Conservation (phyloP, 2,888 invertebrate species). For the Pammene fasciana region DNA sequence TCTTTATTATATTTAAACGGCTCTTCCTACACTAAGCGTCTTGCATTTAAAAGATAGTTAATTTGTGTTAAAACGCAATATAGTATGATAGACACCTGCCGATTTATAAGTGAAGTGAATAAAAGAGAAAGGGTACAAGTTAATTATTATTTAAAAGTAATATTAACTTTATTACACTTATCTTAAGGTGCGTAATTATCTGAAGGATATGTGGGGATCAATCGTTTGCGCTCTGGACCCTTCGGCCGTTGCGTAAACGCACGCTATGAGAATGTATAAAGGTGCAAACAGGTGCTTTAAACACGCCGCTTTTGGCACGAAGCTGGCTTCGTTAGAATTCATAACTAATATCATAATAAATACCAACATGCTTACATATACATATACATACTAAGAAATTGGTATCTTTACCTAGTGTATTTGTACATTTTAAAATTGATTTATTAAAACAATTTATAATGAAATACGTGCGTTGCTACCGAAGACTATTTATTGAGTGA, state of each 20-base stretch:
- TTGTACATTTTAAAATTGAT: no score
- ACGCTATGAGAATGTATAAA: constrained; percentile 23
- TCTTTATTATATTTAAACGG: constrained; percentile 1
- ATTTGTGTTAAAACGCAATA: constrained; percentile 25
- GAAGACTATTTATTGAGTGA: no score
- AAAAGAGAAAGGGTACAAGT: constrained; percentile 2
- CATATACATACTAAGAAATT: no score
- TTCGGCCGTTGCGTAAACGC: constrained; percentile 20
- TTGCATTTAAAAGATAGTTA: constrained; percentile 18
- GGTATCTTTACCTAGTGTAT: no score
- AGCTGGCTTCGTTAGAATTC: constrained; percentile 14
- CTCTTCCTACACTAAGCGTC: background rate
- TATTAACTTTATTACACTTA: background rate
- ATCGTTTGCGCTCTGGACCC: background rate
- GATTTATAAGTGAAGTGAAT: constrained; percentile 12
- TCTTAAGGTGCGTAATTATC: background rate
- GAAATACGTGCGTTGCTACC: no score
- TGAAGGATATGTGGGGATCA: background rate
- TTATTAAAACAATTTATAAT: no score
- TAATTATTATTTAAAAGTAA: background rate
- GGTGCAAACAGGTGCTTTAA: constrained; percentile 35
- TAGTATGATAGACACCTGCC: constrained; percentile 36
- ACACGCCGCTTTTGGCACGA: constrained; percentile 27
- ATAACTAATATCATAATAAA: constrained; percentile 1
- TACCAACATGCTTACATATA: no score